phyloP scores from a whole-genome alignment of 2,797 vertebrate species.

The Sebastes minor region DNA sequence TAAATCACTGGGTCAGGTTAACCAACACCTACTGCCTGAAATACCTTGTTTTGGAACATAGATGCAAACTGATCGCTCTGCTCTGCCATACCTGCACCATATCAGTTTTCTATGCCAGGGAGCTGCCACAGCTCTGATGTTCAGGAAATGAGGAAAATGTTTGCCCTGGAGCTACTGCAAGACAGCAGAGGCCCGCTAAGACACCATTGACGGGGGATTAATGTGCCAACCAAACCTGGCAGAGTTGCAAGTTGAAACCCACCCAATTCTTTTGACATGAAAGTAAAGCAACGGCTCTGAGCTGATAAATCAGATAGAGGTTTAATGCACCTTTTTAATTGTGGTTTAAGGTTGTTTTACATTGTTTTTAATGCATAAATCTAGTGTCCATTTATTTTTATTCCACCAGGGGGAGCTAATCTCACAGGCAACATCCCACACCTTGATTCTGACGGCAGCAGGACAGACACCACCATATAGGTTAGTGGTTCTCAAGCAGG shows the following conservation, averaged over 20 bases:
- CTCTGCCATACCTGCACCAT: not conserved
- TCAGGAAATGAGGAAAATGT: not conserved
- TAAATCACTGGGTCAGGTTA: not conserved
- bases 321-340: not conserved
- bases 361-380: not conserved
- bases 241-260: not conserved
- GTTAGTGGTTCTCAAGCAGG: not conserved
- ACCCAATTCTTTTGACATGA: not conserved
- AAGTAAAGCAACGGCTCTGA: not conserved
- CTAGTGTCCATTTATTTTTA: not conserved
- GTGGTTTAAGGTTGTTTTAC: not conserved
- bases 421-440: not conserved
- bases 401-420: conserved; percentile 38
- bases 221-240: not conserved
- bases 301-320: not conserved
- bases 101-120: not conserved
- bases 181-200: not conserved
- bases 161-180: not conserved
- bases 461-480: not conserved
- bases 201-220: not conserved
- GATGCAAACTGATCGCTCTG: not conserved
- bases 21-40: not conserved
- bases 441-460: not conserved
- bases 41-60: not conserved
- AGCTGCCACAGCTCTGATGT: not conserved